Evolutionary conservation across 2,797 vertebrate species (phyloP), one percentile per base, ranked within the genome.

Genomic region (Momotus momota): DNA sequence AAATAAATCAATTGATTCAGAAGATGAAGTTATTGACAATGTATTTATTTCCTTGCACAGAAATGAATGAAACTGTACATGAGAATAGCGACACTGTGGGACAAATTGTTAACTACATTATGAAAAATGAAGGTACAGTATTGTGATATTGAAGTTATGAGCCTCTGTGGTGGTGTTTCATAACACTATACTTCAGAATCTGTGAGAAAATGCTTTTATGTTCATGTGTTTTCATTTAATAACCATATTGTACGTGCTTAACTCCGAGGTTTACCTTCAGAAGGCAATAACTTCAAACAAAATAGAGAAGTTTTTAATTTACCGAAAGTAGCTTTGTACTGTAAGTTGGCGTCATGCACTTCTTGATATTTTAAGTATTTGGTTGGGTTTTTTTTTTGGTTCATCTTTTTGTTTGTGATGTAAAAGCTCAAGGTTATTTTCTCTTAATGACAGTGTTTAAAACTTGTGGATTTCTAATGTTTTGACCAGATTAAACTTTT

Each of bases 121-220:
- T 99, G 99, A 99, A 98, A 94, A 99, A 99, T 69, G 98, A 99
- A 99, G 99, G 99, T 99, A 98, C 29, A 96, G 78, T 93, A 84
- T 58, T 69, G 38, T 57, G 49, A 3, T 78, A 29, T 15, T 52
- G 45, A 74, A 77, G 23, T 58, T 67, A 23, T 12, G 11, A 84
- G 52, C 49, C 43, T 60, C 67, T 85, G 14, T 41, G 21, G n/a
- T 58, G 22, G 8, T 62, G 8, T 79, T 87, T 25, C 52, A 0
- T 43, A 61, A 25, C 25, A 35, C 11, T 18, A 14, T 20, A 20
- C 17, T 69, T 69, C 25, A 69, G 18, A 51, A 21, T 35, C 38
- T 49, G 25, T 69, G 46, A 20, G 14, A 27, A 38, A 48, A 35
- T 38, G 17, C 27, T 20, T 49, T 46, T n/a, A 18, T 80, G 11